phyloP scores from a whole-genome alignment of 2,888 invertebrate species.

The Megalurothrips usitatus region DNA sequence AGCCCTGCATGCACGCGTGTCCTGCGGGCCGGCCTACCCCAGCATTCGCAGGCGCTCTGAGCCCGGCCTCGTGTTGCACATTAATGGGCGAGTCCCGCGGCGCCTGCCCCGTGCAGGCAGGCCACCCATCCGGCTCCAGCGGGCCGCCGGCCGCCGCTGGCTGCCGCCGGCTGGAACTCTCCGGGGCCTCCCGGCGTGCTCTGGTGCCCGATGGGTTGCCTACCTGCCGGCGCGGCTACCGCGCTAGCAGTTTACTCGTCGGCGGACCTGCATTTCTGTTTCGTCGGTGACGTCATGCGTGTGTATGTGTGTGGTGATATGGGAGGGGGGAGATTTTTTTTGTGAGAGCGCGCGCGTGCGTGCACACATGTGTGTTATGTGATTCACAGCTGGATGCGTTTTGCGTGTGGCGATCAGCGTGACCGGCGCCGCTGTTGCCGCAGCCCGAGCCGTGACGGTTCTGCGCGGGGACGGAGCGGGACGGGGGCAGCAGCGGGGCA shows the following conservation, averaged over 20 bases:
- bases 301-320: background rate
- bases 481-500: too few species aligned
- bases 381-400: background rate
- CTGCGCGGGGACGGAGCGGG: too few species aligned
- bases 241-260: background rate
- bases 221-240: background rate
- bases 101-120: background rate
- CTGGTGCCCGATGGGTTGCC: background rate
- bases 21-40: too few species aligned
- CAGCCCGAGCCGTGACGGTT: slow-evolving; percentile 28
- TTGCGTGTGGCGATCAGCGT: background rate
- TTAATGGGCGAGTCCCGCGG: too few species aligned
- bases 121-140: background rate
- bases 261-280: background rate
- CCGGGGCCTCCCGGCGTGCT: background rate
- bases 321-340: background rate
- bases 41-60: too few species aligned
- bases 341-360: background rate
- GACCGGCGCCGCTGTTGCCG: background rate
- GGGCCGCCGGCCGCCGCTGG: background rate
- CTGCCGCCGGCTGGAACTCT: background rate
- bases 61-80: too few species aligned
- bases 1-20: too few species aligned
- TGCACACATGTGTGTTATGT: background rate
- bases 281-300: background rate